Evolutionary conservation across 2,113 vertebrate species (phyloP).

Genomic region (Nycticorax nycticorax): DNA sequence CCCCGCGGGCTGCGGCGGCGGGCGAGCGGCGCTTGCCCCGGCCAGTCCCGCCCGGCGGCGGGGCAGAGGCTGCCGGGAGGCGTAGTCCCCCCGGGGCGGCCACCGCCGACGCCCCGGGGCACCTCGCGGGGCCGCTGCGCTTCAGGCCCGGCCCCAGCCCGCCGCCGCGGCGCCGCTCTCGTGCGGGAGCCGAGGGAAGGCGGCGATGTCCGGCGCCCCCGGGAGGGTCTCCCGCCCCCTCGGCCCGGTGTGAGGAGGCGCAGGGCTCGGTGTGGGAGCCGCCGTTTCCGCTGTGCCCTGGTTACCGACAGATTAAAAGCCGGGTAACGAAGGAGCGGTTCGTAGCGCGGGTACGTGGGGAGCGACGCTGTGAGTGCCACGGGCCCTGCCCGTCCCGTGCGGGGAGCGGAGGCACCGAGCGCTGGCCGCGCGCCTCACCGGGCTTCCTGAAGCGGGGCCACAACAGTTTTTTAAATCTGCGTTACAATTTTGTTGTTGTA

Average conservation of each 20-base stretch:
- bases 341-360: no score
- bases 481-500: no score
- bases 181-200: background rate
- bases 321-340: background rate
- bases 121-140: background rate
- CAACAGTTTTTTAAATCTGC: no score
- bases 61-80: background rate
- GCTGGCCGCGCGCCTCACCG: no score
- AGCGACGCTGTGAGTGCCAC: rapidly evolving
- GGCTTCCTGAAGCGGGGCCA: no score
- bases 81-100: background rate
- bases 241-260: background rate
- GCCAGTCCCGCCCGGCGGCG: background rate
- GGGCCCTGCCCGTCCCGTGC: background rate
- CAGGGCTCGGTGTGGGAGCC: rapidly evolving
- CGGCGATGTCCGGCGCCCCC: background rate
- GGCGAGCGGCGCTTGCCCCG: background rate
- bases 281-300: background rate
- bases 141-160: no score
- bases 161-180: no score
- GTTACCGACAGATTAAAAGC: no score
- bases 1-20: rapidly evolving
- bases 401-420: no score
- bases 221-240: background rate
- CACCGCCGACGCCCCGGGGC: no score